Conservation (phyloP, 2,888 invertebrate species). For the Acanthosepion lycidas region DNA sequence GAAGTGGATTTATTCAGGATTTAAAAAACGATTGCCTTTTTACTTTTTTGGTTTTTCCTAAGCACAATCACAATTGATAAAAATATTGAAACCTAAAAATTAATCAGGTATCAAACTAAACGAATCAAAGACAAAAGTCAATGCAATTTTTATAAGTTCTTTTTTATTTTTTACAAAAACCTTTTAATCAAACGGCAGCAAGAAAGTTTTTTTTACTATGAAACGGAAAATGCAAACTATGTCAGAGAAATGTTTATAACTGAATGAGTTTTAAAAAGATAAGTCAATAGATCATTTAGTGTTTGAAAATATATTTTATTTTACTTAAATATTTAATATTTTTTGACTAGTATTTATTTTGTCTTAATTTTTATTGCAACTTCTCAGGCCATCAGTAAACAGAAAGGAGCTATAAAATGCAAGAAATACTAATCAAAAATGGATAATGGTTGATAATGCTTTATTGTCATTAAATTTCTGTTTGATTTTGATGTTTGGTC, state of each 20-base stretch:
- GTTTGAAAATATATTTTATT: neutral
- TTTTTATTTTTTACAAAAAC: neutral
- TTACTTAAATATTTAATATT: no score
- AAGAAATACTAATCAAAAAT: no score
- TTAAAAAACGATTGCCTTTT: neutral
- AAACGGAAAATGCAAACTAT: neutral
- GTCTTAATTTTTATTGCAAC: no score
- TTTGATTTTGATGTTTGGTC: no score
- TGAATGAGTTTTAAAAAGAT: neutral
- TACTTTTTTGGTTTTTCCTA: neutral
- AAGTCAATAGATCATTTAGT: neutral
- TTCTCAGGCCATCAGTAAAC: no score
- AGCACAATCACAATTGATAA: neutral
- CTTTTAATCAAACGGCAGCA: neutral
- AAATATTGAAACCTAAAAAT: neutral
- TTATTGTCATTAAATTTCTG: no score
- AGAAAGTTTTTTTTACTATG: neutral
- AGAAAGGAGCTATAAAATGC: no score
- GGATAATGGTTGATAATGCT: no score
- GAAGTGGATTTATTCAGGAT: constrained; percentile 20
- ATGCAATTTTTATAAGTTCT: neutral
- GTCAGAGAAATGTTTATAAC: neutral
- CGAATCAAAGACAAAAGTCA: neutral
- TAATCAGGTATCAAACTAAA: neutral
- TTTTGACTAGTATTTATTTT: no score